Percentiles rank a stretch among this genome's conserved stretches.
Conservation (phyloP, 2,113 vertebrate genomes). For the Myxocyprinus asiaticus region DNA sequence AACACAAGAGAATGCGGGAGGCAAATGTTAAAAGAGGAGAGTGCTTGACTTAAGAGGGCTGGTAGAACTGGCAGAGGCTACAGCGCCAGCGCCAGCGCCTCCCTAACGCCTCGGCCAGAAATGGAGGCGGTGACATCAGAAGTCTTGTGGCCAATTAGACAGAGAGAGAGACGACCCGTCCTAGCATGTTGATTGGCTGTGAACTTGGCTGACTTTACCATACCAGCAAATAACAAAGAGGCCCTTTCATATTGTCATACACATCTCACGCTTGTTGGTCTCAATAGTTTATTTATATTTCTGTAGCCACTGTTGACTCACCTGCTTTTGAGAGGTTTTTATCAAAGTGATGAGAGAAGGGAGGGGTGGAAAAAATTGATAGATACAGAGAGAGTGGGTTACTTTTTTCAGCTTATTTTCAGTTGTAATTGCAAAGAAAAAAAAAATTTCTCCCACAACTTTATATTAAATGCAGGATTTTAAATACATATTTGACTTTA, state of each 20-base stretch:
- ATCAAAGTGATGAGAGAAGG: background rate
- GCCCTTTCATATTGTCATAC: background rate
- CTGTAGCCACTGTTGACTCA: background rate
- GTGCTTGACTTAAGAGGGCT: slow-evolving; percentile 40
- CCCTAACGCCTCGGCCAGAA: slow-evolving; percentile 14
- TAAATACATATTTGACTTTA: too few relatives aligned
- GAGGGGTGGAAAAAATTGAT: background rate
- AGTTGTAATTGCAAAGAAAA: too few relatives aligned
- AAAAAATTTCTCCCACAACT: too few relatives aligned
- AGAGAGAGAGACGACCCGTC: slow-evolving; percentile 5
- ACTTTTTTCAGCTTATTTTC: too few relatives aligned
- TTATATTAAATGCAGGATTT: too few relatives aligned
- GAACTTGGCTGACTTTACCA: slow-evolving; percentile 14
- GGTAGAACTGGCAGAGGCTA: slow-evolving; percentile 19
- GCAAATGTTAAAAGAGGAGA: slow-evolving; percentile 29
- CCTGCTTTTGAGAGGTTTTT: background rate
- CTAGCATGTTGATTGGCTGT: background rate
- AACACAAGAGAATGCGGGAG: too few relatives aligned
- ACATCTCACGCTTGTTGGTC: background rate
- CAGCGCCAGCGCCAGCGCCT: background rate
- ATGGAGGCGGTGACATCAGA: background rate
- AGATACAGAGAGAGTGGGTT: too few relatives aligned
- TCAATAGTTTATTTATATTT: background rate
- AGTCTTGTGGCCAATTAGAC: slow-evolving; percentile 42
- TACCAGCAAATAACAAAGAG: background rate